These are phyloP conservation scores for Ichneumoninae sp. DNA, from an alignment of 2,888 invertebrate species.

Conservation along the genomic window DNA sequence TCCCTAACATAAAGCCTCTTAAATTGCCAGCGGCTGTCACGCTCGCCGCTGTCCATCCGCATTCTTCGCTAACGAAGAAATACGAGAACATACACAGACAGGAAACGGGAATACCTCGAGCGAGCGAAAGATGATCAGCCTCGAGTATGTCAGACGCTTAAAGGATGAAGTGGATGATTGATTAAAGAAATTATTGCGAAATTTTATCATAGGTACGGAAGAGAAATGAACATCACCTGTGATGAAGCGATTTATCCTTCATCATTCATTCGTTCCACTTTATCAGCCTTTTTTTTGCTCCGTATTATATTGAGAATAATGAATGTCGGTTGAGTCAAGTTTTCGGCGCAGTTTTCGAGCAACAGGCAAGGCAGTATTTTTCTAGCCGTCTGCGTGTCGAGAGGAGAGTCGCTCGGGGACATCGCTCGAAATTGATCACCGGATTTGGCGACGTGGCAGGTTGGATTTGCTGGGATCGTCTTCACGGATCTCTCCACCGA, in stretches of 20 bases:
- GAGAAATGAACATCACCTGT: constrained; percentile 29
- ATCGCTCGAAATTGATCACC: neutral
- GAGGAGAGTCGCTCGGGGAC: neutral
- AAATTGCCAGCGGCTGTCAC: constrained; percentile 14
- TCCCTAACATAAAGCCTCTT: constrained; percentile 11
- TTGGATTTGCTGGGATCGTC: constrained; percentile 14
- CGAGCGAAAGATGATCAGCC: neutral
- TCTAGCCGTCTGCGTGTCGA: neutral
- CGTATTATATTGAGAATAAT: constrained; percentile 26
- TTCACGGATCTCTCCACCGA: neutral
- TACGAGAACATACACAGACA: constrained; percentile 9
- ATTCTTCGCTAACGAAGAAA: constrained; percentile 28
- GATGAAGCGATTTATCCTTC: constrained; percentile 31
- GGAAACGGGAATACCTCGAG: neutral
- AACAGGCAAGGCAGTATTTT: constrained; percentile 11
- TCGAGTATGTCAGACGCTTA: constrained; percentile 20
- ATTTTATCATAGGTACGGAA: constrained; percentile 13
- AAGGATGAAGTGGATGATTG: constrained; percentile 47
- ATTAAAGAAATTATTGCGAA: constrained; percentile 53
- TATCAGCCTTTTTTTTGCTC: neutral
- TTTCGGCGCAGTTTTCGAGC: constrained; percentile 13
- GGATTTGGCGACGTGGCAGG: neutral
- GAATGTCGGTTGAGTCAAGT: constrained; percentile 22
- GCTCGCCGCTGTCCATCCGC: neutral
- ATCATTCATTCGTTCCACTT: neutral